A percentile compares a stretch with the other conserved stretches of the same genome.
These are phyloP conservation scores for Tretioscincus oriximinensis DNA, from an alignment of 2,113 vertebrate genomes.

Conservation along the genomic window DNA sequence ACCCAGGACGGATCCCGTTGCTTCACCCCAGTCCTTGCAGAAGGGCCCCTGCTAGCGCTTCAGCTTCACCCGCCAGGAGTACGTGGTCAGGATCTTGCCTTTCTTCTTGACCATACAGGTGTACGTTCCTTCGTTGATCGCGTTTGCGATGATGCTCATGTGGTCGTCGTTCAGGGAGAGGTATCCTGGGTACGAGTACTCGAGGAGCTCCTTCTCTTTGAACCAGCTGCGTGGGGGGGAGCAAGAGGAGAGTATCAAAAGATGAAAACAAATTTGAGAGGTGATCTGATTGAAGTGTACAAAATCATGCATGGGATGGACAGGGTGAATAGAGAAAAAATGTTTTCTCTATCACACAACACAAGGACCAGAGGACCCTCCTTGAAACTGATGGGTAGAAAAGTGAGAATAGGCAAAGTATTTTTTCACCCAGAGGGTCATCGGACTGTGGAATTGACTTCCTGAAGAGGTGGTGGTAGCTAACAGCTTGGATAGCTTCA, in stretches of 20 bases:
- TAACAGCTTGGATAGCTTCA: no score
- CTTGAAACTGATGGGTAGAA: no score
- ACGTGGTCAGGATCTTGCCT: slow-evolving; percentile 88
- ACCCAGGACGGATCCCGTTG: not conserved
- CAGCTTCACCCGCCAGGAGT: slow-evolving; percentile 92
- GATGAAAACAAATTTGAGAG: fast-evolving
- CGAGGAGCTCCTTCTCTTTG: slow-evolving; percentile 92
- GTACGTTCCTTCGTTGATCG: slow-evolving; percentile 94
- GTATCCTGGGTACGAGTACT: slow-evolving; percentile 92
- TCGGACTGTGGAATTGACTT: no score
- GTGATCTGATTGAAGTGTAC: no score
- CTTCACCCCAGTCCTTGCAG: not conserved
- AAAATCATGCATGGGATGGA: no score
- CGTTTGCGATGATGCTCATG: slow-evolving; percentile 93
- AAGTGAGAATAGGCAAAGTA: no score
- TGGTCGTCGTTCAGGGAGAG: slow-evolving; percentile 86
- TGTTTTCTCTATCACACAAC: no score
- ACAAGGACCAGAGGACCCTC: no score
- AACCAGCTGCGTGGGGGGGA: slow-evolving; percentile 86
- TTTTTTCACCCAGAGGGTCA: no score
- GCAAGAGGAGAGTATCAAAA: not conserved
- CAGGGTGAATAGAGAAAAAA: no score
- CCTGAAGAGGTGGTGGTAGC: no score
- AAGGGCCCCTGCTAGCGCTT: slow-evolving; percentile 50
- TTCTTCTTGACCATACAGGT: slow-evolving; percentile 90